These are phyloP conservation scores for Yponomeuta sedellus DNA, from an alignment of 2,888 invertebrate genomes.

Conservation along the genomic window DNA sequence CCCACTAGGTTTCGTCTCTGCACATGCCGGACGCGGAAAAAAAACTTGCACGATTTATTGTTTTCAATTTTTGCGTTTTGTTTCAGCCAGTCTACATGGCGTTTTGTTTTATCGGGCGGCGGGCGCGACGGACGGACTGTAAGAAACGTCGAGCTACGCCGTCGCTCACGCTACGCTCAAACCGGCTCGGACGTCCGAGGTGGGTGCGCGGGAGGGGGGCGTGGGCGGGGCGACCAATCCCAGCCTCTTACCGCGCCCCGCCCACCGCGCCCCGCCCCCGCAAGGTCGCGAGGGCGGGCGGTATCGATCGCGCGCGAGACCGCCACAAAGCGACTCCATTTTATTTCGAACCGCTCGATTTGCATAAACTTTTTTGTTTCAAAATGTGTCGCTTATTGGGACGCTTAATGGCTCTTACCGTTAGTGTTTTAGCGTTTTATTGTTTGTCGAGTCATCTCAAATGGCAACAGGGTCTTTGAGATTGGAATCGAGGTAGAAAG, in stretches of 20 bases:
- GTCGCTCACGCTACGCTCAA: slow-evolving; percentile 28
- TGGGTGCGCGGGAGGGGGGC: slow-evolving; percentile 33
- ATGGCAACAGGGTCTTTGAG: too few species aligned
- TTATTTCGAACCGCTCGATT: slow-evolving; percentile 70
- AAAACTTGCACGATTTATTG: slow-evolving; percentile 9
- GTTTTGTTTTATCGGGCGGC: slow-evolving; percentile 31
- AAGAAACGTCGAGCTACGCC: slow-evolving; percentile 10
- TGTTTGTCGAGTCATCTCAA: background rate
- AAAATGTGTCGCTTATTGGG: slow-evolving; percentile 44
- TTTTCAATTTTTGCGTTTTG: slow-evolving; percentile 3
- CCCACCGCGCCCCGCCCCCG: slow-evolving; percentile 55
- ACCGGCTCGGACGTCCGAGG: slow-evolving; percentile 24
- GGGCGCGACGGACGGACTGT: slow-evolving; percentile 30
- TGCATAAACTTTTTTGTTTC: slow-evolving; percentile 72
- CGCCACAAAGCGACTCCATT: slow-evolving; percentile 60
- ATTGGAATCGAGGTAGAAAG: too few species aligned
- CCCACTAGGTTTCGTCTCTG: background rate
- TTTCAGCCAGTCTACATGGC: slow-evolving; percentile 27
- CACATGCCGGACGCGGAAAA: slow-evolving; percentile 6
- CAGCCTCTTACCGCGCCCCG: slow-evolving; percentile 64
- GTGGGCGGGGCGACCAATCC: slow-evolving; percentile 55
- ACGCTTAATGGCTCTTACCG: slow-evolving; percentile 19
- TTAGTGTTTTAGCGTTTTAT: slow-evolving; percentile 4
- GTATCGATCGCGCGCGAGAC: slow-evolving; percentile 71
- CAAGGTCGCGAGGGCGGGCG: slow-evolving; percentile 62